phyloP scores from a whole-genome alignment of 1,140 invertebrate genomes.

The Mylabris phalerata region DNA sequence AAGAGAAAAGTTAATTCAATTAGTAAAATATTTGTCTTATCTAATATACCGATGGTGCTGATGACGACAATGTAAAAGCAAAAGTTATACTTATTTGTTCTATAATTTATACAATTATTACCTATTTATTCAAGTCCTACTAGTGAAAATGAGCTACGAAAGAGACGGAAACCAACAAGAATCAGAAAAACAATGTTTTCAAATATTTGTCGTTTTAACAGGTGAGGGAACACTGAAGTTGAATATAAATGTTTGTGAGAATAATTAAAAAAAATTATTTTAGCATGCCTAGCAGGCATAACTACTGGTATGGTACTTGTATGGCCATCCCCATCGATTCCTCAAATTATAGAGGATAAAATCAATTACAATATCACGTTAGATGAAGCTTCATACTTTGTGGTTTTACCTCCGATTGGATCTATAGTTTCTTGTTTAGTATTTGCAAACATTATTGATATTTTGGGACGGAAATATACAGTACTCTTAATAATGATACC shows the following conservation, averaged over 20 bases:
- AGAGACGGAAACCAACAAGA: neutral
- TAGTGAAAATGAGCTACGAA: too few relatives aligned
- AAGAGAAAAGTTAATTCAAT: too few relatives aligned
- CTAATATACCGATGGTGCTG: too few relatives aligned
- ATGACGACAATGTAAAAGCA: too few relatives aligned
- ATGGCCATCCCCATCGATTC: slow-evolving; percentile 26
- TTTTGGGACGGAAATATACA: slow-evolving; percentile 8
- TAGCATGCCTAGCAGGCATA: neutral
- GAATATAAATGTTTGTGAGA: neutral
- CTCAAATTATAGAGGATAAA: slow-evolving; percentile 13
- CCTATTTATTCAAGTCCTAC: too few relatives aligned
- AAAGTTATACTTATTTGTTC: too few relatives aligned
- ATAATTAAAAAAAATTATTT: neutral
- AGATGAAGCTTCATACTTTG: slow-evolving; percentile 19
- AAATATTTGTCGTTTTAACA: neutral
- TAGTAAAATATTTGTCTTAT: too few relatives aligned
- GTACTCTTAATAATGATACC: slow-evolving; percentile 4
- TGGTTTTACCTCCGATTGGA: slow-evolving; percentile 19
- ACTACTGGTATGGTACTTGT: slow-evolving; percentile 19
- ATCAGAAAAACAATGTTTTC: neutral
- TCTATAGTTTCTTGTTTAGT: slow-evolving; percentile 2
- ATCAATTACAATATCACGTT: slow-evolving; percentile 18
- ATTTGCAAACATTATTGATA: slow-evolving; percentile 7
- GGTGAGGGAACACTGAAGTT: neutral
- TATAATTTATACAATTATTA: too few relatives aligned